Evolutionary conservation across 2,888 invertebrate genomes (phyloP).

Genomic region (Diabrotica balteata): DNA sequence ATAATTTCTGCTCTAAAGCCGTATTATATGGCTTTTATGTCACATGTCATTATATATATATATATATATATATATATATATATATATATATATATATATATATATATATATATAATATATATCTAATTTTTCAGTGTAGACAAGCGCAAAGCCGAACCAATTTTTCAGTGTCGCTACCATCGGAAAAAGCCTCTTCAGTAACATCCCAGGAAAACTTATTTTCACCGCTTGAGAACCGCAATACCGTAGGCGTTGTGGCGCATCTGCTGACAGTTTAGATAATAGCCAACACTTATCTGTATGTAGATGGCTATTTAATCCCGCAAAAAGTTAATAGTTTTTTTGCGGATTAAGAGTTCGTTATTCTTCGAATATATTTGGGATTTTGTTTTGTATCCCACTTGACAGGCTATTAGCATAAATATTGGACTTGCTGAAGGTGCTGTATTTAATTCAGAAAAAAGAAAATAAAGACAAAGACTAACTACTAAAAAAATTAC

Average conservation of each 20-base stretch:
- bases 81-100: too few relatives aligned
- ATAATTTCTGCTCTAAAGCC: too few relatives aligned
- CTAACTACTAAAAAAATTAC: too few relatives aligned
- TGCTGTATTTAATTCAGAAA: slow-evolving; percentile 12
- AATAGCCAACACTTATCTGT: slow-evolving; percentile 50
- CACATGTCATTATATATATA: too few relatives aligned
- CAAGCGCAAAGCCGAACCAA: not conserved
- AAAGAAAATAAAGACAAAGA: not conserved
- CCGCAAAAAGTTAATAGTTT: slow-evolving; percentile 45
- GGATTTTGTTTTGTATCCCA: slow-evolving; percentile 29
- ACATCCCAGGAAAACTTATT: slow-evolving; percentile 34
- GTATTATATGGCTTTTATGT: too few relatives aligned
- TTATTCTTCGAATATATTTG: slow-evolving; percentile 41
- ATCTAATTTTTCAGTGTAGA: too few relatives aligned
- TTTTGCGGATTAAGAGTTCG: slow-evolving; percentile 38
- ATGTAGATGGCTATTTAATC: slow-evolving; percentile 48
- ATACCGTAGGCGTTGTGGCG: slow-evolving; percentile 19
- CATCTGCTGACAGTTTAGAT: slow-evolving; percentile 50
- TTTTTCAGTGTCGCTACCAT: slow-evolving; percentile 32
- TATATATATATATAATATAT: too few relatives aligned
- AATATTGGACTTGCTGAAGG: slow-evolving; percentile 14
- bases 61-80: too few relatives aligned
- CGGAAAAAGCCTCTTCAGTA: slow-evolving; percentile 11
- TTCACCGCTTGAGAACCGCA: slow-evolving; percentile 46
- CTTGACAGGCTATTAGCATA: slow-evolving; percentile 20